Conservation (phyloP, 2,888 invertebrate genomes). For the Ornithoptera alexandrae region DNA sequence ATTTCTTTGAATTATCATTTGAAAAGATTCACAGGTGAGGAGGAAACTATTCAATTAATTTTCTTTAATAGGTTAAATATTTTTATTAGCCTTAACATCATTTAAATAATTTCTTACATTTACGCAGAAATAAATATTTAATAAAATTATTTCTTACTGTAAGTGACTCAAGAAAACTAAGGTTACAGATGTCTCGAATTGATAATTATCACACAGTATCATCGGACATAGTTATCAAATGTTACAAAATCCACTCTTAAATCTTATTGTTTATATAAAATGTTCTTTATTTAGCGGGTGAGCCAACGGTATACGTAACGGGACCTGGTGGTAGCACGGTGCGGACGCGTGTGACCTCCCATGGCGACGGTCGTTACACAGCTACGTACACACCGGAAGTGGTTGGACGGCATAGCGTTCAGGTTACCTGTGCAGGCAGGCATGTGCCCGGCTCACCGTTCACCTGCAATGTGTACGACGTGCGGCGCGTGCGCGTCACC, state of each 20-base stretch:
- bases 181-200: too few relatives aligned
- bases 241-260: too few relatives aligned
- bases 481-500: constrained; percentile 87
- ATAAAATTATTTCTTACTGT: too few relatives aligned
- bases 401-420: constrained; percentile 92
- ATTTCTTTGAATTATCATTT: constrained; percentile 3
- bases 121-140: too few relatives aligned
- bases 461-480: constrained; percentile 96
- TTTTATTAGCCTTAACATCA: background rate
- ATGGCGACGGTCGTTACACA: constrained; percentile 85
- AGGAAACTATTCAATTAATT: background rate
- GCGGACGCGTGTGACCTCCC: constrained; percentile 84
- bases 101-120: background rate
- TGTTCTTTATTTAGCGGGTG: constrained; percentile 64
- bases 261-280: too few relatives aligned
- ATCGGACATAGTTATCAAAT: too few relatives aligned
- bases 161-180: too few relatives aligned
- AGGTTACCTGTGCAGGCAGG: constrained; percentile 89
- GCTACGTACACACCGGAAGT: constrained; percentile 91
- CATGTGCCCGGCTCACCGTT: constrained; percentile 95
- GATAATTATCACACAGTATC: too few relatives aligned
- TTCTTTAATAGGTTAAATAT: background rate
- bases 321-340: constrained; percentile 92
- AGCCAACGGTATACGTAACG: constrained; percentile 86
- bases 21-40: constrained; percentile 9